Percentiles rank a stretch among this genome's conserved stretches.
These are phyloP conservation scores for Tragelaphus imberbis DNA, from an alignment of 2,113 vertebrate species.

Conservation along the genomic window DNA sequence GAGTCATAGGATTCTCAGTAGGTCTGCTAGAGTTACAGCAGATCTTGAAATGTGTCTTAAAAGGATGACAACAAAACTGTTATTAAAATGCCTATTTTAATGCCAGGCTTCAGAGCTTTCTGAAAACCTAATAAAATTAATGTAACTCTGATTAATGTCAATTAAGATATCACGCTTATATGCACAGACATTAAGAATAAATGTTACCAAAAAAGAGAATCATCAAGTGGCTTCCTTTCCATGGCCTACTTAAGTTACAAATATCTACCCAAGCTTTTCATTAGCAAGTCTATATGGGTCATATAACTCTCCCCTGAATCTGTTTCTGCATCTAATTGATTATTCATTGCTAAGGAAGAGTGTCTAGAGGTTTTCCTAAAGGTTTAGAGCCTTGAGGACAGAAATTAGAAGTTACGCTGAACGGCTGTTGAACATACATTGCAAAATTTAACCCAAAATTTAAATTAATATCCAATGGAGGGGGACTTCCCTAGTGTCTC, in stretches of 20 bases:
- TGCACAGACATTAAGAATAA: neutral
- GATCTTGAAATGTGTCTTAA: neutral
- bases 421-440: neutral
- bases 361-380: neutral
- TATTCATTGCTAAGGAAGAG: neutral
- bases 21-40: neutral
- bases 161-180: neutral
- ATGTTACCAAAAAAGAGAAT: neutral
- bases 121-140: conserved; percentile 23
- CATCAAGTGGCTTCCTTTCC: neutral
- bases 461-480: neutral
- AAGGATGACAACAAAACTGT: neutral
- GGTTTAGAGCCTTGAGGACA: neutral
- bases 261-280: neutral
- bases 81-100: neutral
- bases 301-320: neutral
- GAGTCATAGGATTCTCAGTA: neutral
- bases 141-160: neutral
- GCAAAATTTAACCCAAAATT: neutral
- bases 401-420: neutral
- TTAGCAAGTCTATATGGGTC: neutral
- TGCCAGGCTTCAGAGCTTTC: neutral
- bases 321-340: neutral
- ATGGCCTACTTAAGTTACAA: neutral
- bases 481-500: neutral